Conservation (phyloP, 2,888 invertebrate species). For the Barypeithes pellucidus region DNA sequence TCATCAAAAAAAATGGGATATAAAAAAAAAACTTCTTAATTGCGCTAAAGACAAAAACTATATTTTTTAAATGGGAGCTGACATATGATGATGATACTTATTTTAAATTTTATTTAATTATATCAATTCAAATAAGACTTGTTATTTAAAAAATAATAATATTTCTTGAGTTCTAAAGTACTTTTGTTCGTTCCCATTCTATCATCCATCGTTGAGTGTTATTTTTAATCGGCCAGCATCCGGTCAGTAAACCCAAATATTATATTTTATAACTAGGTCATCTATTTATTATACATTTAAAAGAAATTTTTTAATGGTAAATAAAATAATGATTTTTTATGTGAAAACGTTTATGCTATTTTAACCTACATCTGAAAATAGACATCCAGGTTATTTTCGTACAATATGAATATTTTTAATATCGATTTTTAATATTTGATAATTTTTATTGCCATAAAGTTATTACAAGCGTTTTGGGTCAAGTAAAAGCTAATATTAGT, state of each 20-base stretch:
- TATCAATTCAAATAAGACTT: too few species aligned
- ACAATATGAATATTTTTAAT: background rate
- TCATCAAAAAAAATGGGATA: too few species aligned
- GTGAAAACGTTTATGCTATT: background rate
- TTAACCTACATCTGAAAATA: constrained; percentile 2
- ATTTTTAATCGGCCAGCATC: background rate
- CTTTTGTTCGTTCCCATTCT: too few species aligned
- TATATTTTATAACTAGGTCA: constrained; percentile 13
- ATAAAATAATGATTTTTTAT: constrained; percentile 2
- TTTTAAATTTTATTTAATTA: too few species aligned
- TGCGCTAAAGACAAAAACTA: too few species aligned
- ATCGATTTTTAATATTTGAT: background rate
- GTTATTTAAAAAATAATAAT: too few species aligned
- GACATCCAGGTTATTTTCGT: background rate
- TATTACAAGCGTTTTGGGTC: background rate
- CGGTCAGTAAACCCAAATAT: background rate
- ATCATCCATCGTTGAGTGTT: background rate
- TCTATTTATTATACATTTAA: background rate
- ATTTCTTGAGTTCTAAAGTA: too few species aligned
- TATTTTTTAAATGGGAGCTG: too few species aligned
- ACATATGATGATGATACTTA: too few species aligned
- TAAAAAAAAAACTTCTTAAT: too few species aligned
- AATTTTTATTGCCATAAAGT: background rate
- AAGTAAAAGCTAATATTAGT: background rate
- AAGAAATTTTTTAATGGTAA: background rate